phyloP scores from a whole-genome alignment of 2,888 invertebrate genomes.

The Oscheius myriophilus region DNA sequence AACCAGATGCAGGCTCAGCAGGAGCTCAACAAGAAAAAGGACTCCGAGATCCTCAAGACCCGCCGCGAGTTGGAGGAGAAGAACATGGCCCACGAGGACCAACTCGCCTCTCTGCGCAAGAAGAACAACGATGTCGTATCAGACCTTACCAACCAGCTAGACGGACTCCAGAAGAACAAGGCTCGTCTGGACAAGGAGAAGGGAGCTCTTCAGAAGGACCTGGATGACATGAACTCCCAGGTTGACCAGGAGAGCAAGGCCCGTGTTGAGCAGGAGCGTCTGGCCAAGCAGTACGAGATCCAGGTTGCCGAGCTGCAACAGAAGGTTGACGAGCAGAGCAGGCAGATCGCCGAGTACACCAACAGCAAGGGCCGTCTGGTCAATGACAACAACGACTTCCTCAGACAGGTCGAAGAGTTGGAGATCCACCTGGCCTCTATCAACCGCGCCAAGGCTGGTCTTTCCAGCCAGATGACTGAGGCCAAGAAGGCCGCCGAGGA shows the following conservation, averaged over 20 bases:
- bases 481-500: conserved; percentile 97
- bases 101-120: conserved; percentile 95
- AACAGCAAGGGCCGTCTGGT: conserved; percentile 89
- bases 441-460: conserved; percentile 72
- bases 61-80: conserved; percentile 97
- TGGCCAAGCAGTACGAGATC: conserved; percentile 65
- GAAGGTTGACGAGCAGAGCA: conserved; percentile 94
- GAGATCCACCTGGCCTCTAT: conserved; percentile 96
- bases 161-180: conserved; percentile 98
- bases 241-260: conserved; percentile 66
- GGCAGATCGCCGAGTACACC: conserved; percentile 88
- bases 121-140: conserved; percentile 99
- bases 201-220: conserved; percentile 59
- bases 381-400: conserved; percentile 94
- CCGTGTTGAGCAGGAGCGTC: conserved; percentile 64
- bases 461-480: conserved; percentile 79
- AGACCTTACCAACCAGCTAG: conserved; percentile 99
- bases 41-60: conserved; percentile 97
- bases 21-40: conserved; percentile 98
- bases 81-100: conserved; percentile 92
- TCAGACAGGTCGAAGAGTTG: conserved; percentile 88
- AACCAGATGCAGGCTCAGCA: conserved; percentile 77
- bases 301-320: conserved; percentile 91
- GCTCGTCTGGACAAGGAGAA: conserved; percentile 74
- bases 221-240: conserved; percentile 63